phyloP scores from a whole-genome alignment of 2,797 vertebrate species.

The Steatocranus sp. region DNA sequence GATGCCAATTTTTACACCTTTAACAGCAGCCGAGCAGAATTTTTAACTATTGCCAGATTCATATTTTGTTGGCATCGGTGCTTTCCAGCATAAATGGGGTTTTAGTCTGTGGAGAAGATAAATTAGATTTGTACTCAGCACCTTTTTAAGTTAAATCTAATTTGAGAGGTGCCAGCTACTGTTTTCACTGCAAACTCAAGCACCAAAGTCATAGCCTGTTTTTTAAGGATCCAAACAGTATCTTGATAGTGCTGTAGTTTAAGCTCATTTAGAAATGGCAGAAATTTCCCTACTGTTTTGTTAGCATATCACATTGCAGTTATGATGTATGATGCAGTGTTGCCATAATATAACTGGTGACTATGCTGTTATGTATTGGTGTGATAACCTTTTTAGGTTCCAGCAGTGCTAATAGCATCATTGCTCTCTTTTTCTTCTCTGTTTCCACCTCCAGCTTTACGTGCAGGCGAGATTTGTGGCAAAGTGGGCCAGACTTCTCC shows the following conservation, averaged over 20 bases:
- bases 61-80: slow-evolving; percentile 15
- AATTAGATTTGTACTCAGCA: slow-evolving; percentile 28
- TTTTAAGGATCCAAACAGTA: neutral
- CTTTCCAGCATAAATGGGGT: neutral
- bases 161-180: neutral
- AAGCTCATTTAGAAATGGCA: neutral
- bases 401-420: neutral
- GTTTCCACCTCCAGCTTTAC: slow-evolving; percentile 75
- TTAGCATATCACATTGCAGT: neutral
- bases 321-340: neutral
- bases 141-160: neutral
- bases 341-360: neutral
- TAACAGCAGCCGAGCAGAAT: slow-evolving; percentile 25
- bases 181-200: neutral
- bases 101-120: slow-evolving; percentile 9
- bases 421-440: neutral
- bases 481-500: slow-evolving; percentile 85
- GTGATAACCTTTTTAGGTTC: neutral
- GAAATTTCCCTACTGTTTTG: neutral
- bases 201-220: neutral
- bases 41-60: slow-evolving; percentile 33
- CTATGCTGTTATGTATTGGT: neutral
- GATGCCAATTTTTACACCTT: slow-evolving; percentile 51
- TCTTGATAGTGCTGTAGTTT: neutral
- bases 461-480: slow-evolving; percentile 85